These are phyloP conservation scores for Pelosia muscerda DNA, from an alignment of 2,888 invertebrate genomes.

Conservation along the genomic window DNA sequence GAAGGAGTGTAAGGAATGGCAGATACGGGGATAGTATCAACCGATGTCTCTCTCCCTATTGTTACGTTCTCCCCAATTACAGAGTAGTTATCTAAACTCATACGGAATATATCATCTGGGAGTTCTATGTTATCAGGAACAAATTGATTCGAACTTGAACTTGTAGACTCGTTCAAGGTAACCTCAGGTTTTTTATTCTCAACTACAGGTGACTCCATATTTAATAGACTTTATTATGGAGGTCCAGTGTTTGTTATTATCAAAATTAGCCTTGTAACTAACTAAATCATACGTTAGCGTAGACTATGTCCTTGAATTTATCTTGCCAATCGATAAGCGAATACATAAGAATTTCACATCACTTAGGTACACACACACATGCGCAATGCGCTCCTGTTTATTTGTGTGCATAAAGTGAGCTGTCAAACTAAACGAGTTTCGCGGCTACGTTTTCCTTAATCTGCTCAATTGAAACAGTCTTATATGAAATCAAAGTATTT, in stretches of 20 bases:
- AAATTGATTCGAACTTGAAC: slow-evolving; percentile 71
- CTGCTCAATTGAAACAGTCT: slow-evolving; percentile 49
- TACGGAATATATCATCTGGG: slow-evolving; percentile 78
- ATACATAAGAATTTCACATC: slow-evolving; percentile 79
- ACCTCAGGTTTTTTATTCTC: slow-evolving; percentile 58
- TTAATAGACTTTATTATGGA: slow-evolving; percentile 22
- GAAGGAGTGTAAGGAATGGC: slow-evolving; percentile 54
- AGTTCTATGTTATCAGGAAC: slow-evolving; percentile 71
- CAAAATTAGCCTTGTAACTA: slow-evolving; percentile 35
- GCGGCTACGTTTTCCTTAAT: slow-evolving; percentile 70
- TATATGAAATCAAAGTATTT: slow-evolving; percentile 51
- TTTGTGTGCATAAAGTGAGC: slow-evolving; percentile 72
- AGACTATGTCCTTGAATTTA: slow-evolving; percentile 77
- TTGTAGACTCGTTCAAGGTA: slow-evolving; percentile 52
- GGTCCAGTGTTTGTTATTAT: slow-evolving; percentile 33
- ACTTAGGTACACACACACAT: slow-evolving; percentile 79
- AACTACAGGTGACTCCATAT: slow-evolving; percentile 66
- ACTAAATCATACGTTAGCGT: slow-evolving; percentile 54
- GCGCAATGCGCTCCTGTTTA: slow-evolving; percentile 57
- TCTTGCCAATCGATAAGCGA: slow-evolving; percentile 82
- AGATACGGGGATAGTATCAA: slow-evolving; percentile 47
- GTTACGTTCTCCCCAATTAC: slow-evolving; percentile 80
- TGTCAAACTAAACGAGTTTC: slow-evolving; percentile 84
- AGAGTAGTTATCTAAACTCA: slow-evolving; percentile 75
- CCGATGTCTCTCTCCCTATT: slow-evolving; percentile 64